A percentile compares a stretch with the other conserved stretches of the same genome.
Conservation (phyloP, 2,113 vertebrate genomes). For the Thryonomys swinderianus region DNA sequence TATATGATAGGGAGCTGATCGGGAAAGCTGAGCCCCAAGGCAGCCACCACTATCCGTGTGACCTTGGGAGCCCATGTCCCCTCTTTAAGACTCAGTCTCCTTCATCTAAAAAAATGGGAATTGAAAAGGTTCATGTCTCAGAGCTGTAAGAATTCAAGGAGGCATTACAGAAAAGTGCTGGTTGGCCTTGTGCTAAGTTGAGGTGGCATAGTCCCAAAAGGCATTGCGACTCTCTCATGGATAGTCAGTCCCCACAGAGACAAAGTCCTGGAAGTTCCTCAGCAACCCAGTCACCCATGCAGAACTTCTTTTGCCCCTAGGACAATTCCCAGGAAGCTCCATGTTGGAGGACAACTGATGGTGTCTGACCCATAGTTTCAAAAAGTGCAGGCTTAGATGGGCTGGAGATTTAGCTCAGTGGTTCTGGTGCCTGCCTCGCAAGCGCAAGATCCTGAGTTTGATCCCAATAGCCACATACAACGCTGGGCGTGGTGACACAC, state of each 20-base stretch:
- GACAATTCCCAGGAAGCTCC: neutral
- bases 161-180: neutral
- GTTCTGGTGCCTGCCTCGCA: too few species aligned
- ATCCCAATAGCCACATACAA: too few species aligned
- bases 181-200: too few species aligned
- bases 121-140: neutral
- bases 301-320: neutral
- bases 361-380: neutral
- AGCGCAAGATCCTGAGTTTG: too few species aligned
- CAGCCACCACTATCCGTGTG: neutral
- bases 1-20: neutral
- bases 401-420: too few species aligned
- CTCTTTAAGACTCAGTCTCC: neutral
- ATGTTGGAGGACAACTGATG: neutral
- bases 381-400: neutral
- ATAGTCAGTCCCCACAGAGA: neutral
- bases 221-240: accelerated
- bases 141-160: neutral
- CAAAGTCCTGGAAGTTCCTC: neutral
- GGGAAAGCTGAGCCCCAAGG: neutral
- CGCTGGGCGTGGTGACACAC: too few species aligned
- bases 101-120: neutral
- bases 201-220: too few species aligned
- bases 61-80: neutral
- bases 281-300: neutral